These are phyloP conservation scores for Caradrina kadenii DNA, from an alignment of 2,888 invertebrate species.

Conservation along the genomic window DNA sequence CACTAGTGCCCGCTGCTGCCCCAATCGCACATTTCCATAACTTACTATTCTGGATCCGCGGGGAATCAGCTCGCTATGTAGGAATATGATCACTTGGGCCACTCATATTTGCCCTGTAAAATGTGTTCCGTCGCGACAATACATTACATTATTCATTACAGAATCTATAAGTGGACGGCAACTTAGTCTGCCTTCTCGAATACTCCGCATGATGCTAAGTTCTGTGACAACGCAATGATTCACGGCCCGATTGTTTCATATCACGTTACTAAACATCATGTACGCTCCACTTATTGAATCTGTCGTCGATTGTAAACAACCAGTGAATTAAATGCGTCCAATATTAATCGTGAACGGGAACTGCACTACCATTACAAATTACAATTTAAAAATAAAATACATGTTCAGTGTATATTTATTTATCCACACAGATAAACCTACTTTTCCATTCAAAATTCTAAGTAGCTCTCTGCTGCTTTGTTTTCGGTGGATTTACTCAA, in stretches of 20 bases:
- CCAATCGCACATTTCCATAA: slow-evolving; percentile 90
- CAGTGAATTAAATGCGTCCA: slow-evolving; percentile 40
- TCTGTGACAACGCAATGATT: slow-evolving; percentile 67
- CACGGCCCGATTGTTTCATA: slow-evolving; percentile 72
- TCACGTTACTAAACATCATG: slow-evolving; percentile 67
- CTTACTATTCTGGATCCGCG: slow-evolving; percentile 90
- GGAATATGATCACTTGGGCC: slow-evolving; percentile 85
- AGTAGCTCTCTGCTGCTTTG: slow-evolving; percentile 57
- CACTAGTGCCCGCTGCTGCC: slow-evolving; percentile 89
- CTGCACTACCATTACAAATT: slow-evolving; percentile 40
- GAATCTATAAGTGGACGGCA: slow-evolving; percentile 74
- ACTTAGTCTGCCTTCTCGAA: slow-evolving; percentile 70
- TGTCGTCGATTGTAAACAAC: slow-evolving; percentile 49
- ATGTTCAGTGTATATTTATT: slow-evolving; percentile 50
- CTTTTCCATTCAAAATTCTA: slow-evolving; percentile 59
- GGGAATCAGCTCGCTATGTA: slow-evolving; percentile 87
- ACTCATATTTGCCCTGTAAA: slow-evolving; percentile 83
- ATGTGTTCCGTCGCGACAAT: slow-evolving; percentile 76
- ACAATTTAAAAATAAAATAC: too few relatives aligned
- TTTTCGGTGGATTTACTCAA: slow-evolving; percentile 60
- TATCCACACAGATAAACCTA: slow-evolving; percentile 51
- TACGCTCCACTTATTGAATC: slow-evolving; percentile 51
- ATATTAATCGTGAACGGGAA: slow-evolving; percentile 43
- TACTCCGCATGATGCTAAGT: slow-evolving; percentile 62
- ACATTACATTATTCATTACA: slow-evolving; percentile 80